Evolutionary conservation across 1,140 invertebrate genomes (phyloP), one percentile per base, ranked within the genome.

Genomic region (Cherax destructor): DNA sequence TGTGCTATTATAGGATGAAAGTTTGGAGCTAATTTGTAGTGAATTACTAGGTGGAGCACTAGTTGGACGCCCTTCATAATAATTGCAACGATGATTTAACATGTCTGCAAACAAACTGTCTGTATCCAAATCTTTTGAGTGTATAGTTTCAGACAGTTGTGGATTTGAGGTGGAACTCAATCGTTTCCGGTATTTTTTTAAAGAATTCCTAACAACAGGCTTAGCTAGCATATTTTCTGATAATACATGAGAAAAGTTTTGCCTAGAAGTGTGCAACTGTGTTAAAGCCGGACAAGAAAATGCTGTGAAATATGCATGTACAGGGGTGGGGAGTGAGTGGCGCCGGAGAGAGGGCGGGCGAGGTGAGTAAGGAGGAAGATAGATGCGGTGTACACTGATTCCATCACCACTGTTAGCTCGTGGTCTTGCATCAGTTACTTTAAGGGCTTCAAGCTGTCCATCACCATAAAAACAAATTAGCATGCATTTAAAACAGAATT

Each of bases 201-300:
- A 74, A 74, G 65, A 85, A 16, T 24, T 76, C 10, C 47, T 50
- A 30, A 52, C 4, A 65, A 16, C 49, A 18, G 61, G 21, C 13
- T 49, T 47, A 7, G 49, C 30, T 47, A 61, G 50, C 21, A 61
- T 56, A 24, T 69, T 84, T 21, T 91, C 83, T 5, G 41, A 47
- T 9, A 59, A 21, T 24, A 24, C 47, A 16, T 9, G 41, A 11
- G 30, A 52, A 69, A 4, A 65, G 13, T 18, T 85, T 10, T 50
- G 11, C 24, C 65, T 77, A 49, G 3, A 80, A 41, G 74, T 13
- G 3, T 91, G 83, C 6, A 91, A 65, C 61, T 85, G 65, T 13
- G 83, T 85, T 18, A 91, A 41, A n/a, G 89, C 83, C 16, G 89
- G 89, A 69, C 89, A 91, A n/a, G 89, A 91, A 50, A 91, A 91